Percentiles rank a stretch among this genome's conserved stretches.
These are phyloP conservation scores for Metopia argyrocephala DNA, from an alignment of 2,888 invertebrate genomes.

Conservation along the genomic window DNA sequence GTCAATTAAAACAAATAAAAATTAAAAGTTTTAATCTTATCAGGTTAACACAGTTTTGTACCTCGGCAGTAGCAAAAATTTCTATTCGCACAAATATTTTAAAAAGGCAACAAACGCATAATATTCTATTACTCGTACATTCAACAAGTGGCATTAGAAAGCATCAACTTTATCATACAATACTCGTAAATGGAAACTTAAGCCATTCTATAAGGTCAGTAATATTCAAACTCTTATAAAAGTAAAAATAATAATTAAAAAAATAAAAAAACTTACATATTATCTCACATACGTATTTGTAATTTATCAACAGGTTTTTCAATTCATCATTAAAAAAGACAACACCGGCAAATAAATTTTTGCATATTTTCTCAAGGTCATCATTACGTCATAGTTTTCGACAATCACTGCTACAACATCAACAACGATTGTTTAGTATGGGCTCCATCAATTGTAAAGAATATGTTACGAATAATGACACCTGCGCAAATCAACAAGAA, in stretches of 20 bases:
- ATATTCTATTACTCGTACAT: neutral
- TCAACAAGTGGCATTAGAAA: neutral
- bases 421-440: constrained; percentile 67
- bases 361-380: constrained; percentile 43
- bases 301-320: constrained; percentile 53
- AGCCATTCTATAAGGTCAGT: constrained; percentile 43
- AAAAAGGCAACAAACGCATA: neutral
- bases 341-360: constrained; percentile 13
- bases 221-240: neutral
- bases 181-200: constrained; percentile 39
- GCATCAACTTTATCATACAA: neutral
- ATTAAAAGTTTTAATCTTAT: constrained; percentile 7
- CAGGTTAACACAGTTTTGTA: constrained; percentile 14
- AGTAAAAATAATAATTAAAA: constrained; percentile 7
- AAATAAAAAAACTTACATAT: constrained; percentile 1
- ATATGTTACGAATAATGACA: constrained; percentile 71
- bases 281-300: constrained; percentile 18
- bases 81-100: constrained; percentile 7
- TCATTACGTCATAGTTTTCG: constrained; percentile 46
- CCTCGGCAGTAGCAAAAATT: neutral
- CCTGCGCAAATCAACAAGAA: constrained; percentile 58
- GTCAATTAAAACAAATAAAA: neutral
- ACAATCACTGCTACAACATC: constrained; percentile 35
- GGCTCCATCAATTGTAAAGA: constrained; percentile 77
- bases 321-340: constrained; percentile 12